Base-by-base conservation (phyloP, 2,888 invertebrate genomes). In the Polia nebulosa region DNA sequence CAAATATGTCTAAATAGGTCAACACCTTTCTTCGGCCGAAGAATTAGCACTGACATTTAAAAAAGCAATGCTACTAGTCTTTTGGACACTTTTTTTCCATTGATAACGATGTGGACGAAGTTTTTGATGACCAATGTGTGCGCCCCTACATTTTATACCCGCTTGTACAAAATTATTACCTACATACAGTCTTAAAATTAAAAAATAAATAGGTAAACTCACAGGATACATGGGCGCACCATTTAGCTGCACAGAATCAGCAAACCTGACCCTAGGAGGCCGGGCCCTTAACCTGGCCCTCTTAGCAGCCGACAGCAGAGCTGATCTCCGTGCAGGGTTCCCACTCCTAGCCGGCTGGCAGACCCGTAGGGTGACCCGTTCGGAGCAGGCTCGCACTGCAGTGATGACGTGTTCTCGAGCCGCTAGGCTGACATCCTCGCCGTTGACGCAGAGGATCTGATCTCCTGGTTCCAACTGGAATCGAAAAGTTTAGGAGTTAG, bases 351-450 rank as follows among this genome's bases (percentile, higher is more conserved):
- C 97, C 0, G 99, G 98, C 91, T 99, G 99, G 86, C 98, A 98
- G 4, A 99, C 98, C 34, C 97, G 96, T 67, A 99, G 93, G 29
- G 96, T 96, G 5, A 99, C 98, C 51, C 97, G 96, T 6, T 97
- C 96, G 39, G 97, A 96, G 91, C 98, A 98, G 0, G 98, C 97
- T 44, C 98, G 96, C 44, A 99, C 98, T 81, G 98, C 96, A 45
- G 98, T 97, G 82, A 99, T 99, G 53, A 99, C 99, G 91, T 98
- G 98, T 90, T 99, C 98, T 39, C 99, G 96, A 0, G 98, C 98
- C 3, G 98, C 98, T 56, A 96, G 93, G 89, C 97, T 97, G 15
- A 99, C 99, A 89, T 99, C 98, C 91, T 98, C 98, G 1, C 98
- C 98, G 90, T 99, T 99, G 56, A 99, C 98, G 82, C 97, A 97